phyloP scores from a whole-genome alignment of 2,797 vertebrate species.

The Crenuchus spilurus region DNA sequence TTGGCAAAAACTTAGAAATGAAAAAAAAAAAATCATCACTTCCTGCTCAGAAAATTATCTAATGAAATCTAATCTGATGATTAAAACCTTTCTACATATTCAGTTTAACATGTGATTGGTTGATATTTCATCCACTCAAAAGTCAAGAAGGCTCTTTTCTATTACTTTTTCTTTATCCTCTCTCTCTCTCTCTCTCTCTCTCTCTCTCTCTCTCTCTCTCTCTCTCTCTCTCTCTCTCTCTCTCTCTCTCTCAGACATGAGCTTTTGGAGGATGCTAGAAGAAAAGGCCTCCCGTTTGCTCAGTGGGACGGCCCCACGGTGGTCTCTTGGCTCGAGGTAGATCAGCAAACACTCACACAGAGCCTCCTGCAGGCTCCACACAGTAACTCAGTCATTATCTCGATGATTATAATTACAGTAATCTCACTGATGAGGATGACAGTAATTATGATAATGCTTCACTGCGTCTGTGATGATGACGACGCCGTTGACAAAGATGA shows the following conservation, averaged over 20 bases:
- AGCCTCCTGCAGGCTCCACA: conserved; percentile 1
- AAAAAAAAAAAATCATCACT: too few species aligned
- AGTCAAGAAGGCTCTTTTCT: neutral
- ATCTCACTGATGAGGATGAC: conserved; percentile 34
- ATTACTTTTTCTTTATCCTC: neutral
- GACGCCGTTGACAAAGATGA: conserved; percentile 1
- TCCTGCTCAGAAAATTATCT: too few species aligned
- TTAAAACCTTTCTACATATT: too few species aligned
- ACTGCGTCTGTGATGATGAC: neutral
- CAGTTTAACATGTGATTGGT: too few species aligned
- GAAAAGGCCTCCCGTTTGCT: conserved; percentile 91
- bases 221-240: conserved; percentile 17
- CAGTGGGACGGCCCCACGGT: conserved; percentile 97
- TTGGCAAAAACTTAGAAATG: too few species aligned
- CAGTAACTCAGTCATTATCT: conserved; percentile 29
- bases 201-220: neutral
- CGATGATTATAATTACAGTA: conserved; percentile 44
- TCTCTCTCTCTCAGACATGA: conserved; percentile 81
- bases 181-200: neutral
- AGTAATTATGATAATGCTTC: conserved; percentile 48
- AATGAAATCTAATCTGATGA: too few species aligned
- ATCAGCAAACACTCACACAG: conserved; percentile 13
- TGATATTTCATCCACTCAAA: too few species aligned
- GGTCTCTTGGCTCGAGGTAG: conserved; percentile 96
- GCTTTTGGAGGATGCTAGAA: conserved; percentile 92